These are phyloP conservation scores for Eutolmus rufibarbis DNA, from an alignment of 2,888 invertebrate species.

Conservation along the genomic window DNA sequence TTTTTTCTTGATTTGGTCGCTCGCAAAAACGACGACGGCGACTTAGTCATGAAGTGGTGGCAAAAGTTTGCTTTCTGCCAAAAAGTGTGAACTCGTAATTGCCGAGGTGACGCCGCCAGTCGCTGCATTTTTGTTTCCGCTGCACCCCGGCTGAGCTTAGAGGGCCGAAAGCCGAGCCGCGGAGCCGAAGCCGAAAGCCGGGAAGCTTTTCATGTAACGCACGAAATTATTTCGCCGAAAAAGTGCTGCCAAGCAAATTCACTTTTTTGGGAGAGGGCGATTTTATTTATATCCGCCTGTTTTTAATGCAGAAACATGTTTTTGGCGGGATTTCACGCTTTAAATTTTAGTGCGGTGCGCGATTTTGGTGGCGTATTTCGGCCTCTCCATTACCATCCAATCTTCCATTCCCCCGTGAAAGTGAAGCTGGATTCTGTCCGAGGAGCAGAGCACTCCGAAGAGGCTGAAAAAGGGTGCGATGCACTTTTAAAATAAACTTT, in stretches of 20 bases:
- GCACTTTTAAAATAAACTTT: conserved; percentile 17
- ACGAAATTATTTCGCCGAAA: not conserved
- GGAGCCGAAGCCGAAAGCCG: not conserved
- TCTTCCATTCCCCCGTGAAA: not conserved
- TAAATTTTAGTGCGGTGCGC: not conserved
- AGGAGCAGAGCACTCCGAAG: not conserved
- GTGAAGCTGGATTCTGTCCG: conserved; percentile 15
- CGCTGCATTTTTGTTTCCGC: not conserved
- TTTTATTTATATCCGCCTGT: not conserved
- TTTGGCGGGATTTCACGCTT: conserved; percentile 17
- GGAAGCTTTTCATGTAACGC: not conserved
- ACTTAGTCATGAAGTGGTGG: not conserved
- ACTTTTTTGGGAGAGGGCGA: not conserved
- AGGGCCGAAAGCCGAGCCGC: not conserved
- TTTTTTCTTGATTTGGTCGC: not conserved
- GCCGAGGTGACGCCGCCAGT: conserved; percentile 31
- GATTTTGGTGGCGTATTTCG: not conserved
- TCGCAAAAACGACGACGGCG: not conserved
- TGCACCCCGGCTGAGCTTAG: not conserved
- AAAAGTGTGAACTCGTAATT: conserved; percentile 21
- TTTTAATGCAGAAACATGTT: not conserved
- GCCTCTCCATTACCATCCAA: no score
- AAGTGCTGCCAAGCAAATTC: not conserved
- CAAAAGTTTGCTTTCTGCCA: conserved; percentile 4
- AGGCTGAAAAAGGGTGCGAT: conserved; percentile 27